These are phyloP conservation scores for Oxyura jamaicensis DNA, from an alignment of 2,113 vertebrate species.

Conservation along the genomic window DNA sequence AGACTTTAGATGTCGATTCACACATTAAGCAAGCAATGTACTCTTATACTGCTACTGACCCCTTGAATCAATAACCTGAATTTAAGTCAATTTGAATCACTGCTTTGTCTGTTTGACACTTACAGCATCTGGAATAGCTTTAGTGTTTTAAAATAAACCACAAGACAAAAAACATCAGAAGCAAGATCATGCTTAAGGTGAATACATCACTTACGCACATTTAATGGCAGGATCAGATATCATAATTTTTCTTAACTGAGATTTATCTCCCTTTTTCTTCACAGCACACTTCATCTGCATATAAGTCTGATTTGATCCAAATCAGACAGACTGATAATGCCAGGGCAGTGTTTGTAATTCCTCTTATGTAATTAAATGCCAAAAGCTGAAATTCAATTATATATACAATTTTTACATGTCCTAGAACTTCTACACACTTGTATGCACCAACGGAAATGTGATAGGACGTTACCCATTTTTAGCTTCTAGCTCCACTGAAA, in stretches of 20 bases:
- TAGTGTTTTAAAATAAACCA: slow-evolving; percentile 32
- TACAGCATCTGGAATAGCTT: slow-evolving; percentile 63
- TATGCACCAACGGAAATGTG: neutral
- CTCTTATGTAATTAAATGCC: neutral
- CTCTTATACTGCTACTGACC: slow-evolving; percentile 30
- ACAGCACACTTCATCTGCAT: slow-evolving; percentile 1
- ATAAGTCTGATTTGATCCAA: neutral
- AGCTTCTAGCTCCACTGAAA: neutral
- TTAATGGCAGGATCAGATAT: slow-evolving; percentile 34
- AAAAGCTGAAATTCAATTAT: neutral
- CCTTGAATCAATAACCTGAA: slow-evolving; percentile 48
- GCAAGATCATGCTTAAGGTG: slow-evolving; percentile 1
- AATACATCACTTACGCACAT: slow-evolving; percentile 11
- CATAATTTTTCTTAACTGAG: slow-evolving; percentile 13
- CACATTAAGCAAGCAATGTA: neutral
- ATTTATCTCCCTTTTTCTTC: slow-evolving; percentile 27
- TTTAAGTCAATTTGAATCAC: neutral
- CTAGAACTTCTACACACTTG: neutral
- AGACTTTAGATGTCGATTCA: neutral
- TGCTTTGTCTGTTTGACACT: slow-evolving; percentile 13
- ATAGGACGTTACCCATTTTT: neutral
- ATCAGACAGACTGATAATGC: neutral
- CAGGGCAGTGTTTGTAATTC: neutral
- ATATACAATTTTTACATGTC: neutral
- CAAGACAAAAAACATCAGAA: slow-evolving; percentile 37